Evolutionary conservation across 2,113 vertebrate genomes (phyloP), one percentile per base, ranked within the genome.

Genomic region (Ranitomeya imitator): DNA sequence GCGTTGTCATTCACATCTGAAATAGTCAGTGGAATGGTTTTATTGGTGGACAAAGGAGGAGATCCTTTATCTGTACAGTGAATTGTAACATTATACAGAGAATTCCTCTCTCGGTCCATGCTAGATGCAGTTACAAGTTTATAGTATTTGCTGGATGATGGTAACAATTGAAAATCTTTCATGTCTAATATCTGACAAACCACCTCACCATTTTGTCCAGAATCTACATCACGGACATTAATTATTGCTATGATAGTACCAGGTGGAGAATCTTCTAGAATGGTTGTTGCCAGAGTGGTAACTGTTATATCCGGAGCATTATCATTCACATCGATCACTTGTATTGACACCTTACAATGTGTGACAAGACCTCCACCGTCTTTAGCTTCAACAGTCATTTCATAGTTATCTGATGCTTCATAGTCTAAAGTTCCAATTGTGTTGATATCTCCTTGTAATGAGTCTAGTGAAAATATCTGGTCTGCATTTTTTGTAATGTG

Each of bases 221-320:
- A 90, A 80, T 94, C 92, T 18, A 55, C 80, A 73, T 92, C 91
- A 63, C 90, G 89, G 5, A 92, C 84, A 54, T 90, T 90, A 59
- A 93, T 89, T 67, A 93, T 76, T 0, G 92, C 91, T 59, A 92
- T 88, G 1, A 92, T 78, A 1, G 93, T 92, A 5, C 90, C 91
- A 73, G 86, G 54, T 18, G 79, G 31, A 0, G 90, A 90, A 63
- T 91, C 90, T 52, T 93, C 91, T 6, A 86, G 79, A 9, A 99
- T 96, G 0, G 97, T 96, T 0, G 96, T 96, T 19, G 96, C 96
- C 78, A 98, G 95, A 0, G 97, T 97, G 3, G 96, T 99, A 89
- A 98, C 94, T 45, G 95, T 95, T 90, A 99, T 94, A 91, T 98
- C 96, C 0, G 98, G 98, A 0, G 94, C 95, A 0, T 99, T 99